Evolutionary conservation across 2,888 invertebrate species (phyloP).

Genomic region (Archips xylosteana): DNA sequence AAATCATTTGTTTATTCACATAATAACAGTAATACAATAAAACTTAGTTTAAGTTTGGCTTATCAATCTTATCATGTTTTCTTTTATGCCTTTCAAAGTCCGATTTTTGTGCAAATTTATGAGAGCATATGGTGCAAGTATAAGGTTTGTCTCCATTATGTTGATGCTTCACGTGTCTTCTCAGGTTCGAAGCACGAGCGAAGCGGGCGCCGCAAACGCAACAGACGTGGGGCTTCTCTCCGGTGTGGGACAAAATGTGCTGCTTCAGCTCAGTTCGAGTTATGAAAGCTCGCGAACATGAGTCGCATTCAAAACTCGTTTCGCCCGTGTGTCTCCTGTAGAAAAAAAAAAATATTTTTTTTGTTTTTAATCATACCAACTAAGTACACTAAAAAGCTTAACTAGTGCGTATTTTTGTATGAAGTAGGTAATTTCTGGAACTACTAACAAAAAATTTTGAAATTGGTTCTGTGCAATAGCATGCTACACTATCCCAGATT

Average conservation of each 20-base stretch:
- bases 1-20: too few species aligned
- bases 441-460: too few species aligned
- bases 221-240: slow-evolving; percentile 73
- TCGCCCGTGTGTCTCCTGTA: slow-evolving; percentile 80
- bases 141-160: slow-evolving; percentile 59
- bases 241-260: slow-evolving; percentile 72
- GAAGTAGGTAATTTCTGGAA: too few species aligned
- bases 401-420: too few species aligned
- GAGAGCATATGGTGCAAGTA: slow-evolving; percentile 57
- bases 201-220: slow-evolving; percentile 71
- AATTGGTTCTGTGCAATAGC: too few species aligned
- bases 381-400: too few species aligned
- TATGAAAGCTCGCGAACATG: slow-evolving; percentile 74
- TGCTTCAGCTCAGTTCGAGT: slow-evolving; percentile 78
- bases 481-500: too few species aligned
- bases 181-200: slow-evolving; percentile 74
- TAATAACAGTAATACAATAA: background rate
- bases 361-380: too few species aligned
- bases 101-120: slow-evolving; percentile 57
- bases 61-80: slow-evolving; percentile 49
- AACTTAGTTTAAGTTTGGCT: background rate
- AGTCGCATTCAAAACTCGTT: slow-evolving; percentile 75
- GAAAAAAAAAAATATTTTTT: background rate
- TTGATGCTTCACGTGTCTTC: slow-evolving; percentile 68
- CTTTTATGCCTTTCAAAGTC: slow-evolving; percentile 64